These are phyloP conservation scores for Balaeniceps rex DNA, from an alignment of 2,113 vertebrate species.

Conservation along the genomic window DNA sequence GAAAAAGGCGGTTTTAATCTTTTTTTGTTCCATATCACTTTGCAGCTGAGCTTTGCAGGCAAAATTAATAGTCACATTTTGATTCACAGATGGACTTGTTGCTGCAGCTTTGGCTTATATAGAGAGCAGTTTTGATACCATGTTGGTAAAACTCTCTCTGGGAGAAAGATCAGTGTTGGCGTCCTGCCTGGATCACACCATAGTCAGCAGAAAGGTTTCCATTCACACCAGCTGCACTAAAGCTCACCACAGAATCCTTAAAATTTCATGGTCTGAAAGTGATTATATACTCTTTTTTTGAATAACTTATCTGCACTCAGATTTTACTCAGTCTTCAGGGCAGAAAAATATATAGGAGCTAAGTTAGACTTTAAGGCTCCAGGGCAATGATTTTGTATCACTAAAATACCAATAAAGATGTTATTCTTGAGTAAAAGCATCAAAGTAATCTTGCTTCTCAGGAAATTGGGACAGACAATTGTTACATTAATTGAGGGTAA, in stretches of 20 bases:
- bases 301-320: not conserved
- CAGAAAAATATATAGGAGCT: not conserved
- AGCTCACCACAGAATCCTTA: not conserved
- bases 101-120: not conserved
- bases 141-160: not conserved
- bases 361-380: not conserved
- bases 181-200: not conserved
- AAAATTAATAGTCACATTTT: not conserved
- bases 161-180: not conserved
- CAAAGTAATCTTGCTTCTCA: not conserved
- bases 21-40: not conserved
- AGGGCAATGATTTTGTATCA: not conserved
- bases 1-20: not conserved
- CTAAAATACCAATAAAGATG: not conserved
- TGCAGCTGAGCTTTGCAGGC: not conserved
- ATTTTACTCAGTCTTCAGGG: not conserved
- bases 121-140: not conserved
- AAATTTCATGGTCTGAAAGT: not conserved
- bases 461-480: not conserved
- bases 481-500: not conserved
- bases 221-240: not conserved
- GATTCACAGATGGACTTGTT: not conserved
- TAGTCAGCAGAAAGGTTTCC: not conserved
- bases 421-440: not conserved
- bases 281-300: not conserved